A percentile compares a stretch with the other conserved stretches of the same genome.
Evolutionary conservation across 2,797 vertebrate species (phyloP).

Genomic region (Heliangelus exortis): DNA sequence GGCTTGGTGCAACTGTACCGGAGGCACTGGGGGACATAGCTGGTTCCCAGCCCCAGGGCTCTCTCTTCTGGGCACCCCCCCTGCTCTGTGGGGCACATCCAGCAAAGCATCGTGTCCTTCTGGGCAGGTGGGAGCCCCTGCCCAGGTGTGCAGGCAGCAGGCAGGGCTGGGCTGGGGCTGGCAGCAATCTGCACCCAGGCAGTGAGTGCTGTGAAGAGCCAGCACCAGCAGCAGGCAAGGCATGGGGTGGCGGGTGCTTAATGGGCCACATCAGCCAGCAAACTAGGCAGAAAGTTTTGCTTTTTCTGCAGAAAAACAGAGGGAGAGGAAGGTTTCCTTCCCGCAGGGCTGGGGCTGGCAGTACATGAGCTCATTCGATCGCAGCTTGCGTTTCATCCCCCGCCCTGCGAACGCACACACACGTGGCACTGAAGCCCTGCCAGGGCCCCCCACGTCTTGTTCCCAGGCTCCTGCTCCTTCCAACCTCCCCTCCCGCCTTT

Average conservation of each 20-base stretch:
- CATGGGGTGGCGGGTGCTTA: not conserved
- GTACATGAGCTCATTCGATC: not conserved
- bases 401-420: not conserved
- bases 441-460: not conserved
- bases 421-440: slow-evolving; percentile 8
- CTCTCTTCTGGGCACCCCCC: not conserved
- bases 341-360: not conserved
- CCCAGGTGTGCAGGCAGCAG: not conserved
- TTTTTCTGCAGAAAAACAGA: not conserved
- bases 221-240: too few species aligned
- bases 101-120: rapidly evolving
- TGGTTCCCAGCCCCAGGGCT: rapidly evolving
- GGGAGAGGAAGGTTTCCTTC: not conserved
- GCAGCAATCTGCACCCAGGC: not conserved
- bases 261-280: not conserved
- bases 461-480: not conserved
- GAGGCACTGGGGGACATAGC: not conserved
- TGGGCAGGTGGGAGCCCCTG: not conserved
- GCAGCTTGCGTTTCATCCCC: slow-evolving; percentile 9
- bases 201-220: rapidly evolving
- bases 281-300: not conserved
- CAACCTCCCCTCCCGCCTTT: not conserved
- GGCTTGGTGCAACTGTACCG: rapidly evolving
- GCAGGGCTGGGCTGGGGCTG: not conserved
- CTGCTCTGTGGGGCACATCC: not conserved